Conservation (phyloP, 2,113 vertebrate species). For the Anarrhichthys ocellatus region DNA sequence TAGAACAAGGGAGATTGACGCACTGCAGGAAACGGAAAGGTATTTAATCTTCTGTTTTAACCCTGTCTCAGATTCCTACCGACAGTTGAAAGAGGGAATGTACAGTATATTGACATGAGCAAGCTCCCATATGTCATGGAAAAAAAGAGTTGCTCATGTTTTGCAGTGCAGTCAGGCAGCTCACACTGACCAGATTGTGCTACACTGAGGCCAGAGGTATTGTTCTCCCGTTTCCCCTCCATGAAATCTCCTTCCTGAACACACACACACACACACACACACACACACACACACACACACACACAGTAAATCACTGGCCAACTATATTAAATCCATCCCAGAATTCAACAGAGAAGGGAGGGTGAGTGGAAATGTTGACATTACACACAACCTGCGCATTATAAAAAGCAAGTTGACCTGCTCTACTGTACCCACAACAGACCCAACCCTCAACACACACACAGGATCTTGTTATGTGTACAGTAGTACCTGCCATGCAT, state of each 20-base stretch:
- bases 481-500: neutral
- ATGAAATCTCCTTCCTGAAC: constrained; percentile 64
- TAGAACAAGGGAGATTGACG: neutral
- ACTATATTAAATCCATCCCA: constrained; percentile 9
- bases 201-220: constrained; percentile 49
- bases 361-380: constrained; percentile 60
- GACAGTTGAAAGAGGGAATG: neutral
- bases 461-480: constrained; percentile 28
- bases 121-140: neutral
- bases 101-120: neutral
- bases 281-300: constrained; percentile 15
- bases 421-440: constrained; percentile 6
- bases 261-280: constrained; percentile 12
- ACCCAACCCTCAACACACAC: neutral
- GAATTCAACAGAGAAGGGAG: constrained; percentile 22
- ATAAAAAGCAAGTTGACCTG: constrained; percentile 41
- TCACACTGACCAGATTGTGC: constrained; percentile 19
- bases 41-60: neutral
- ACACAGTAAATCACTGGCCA: neutral
- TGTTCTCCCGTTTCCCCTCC: constrained; percentile 70
- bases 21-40: constrained; percentile 9
- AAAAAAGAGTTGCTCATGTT: neutral
- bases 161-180: constrained; percentile 5
- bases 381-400: constrained; percentile 47
- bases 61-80: neutral